These are phyloP conservation scores for Punctoribates punctum DNA, from an alignment of 2,888 invertebrate species.

Conservation along the genomic window DNA sequence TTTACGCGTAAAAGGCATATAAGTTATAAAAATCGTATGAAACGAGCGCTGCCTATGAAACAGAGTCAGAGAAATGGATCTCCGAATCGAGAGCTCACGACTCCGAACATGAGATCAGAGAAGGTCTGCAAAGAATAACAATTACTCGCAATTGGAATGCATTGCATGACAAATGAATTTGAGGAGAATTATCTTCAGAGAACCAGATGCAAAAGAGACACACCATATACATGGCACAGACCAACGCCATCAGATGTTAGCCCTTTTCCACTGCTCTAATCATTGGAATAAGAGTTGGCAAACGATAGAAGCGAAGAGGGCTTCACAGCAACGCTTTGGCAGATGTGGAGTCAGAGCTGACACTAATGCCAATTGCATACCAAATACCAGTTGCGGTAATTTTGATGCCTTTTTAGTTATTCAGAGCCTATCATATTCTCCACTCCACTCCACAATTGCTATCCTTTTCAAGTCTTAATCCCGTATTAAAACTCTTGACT, in stretches of 20 bases:
- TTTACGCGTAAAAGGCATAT: background rate
- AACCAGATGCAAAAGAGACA: background rate
- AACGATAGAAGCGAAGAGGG: conserved; percentile 24
- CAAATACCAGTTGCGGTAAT: conserved; percentile 32
- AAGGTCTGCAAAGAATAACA: conserved; percentile 32
- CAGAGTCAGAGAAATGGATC: background rate
- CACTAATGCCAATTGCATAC: conserved; percentile 44
- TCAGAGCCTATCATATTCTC: conserved; percentile 28
- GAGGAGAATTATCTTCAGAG: conserved; percentile 2
- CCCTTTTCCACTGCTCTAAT: conserved; percentile 18
- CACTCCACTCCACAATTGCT: background rate
- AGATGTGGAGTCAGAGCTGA: conserved; percentile 43
- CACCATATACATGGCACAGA: conserved; percentile 13
- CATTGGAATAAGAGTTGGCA: background rate
- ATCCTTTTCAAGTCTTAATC: background rate
- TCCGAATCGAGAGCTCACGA: background rate
- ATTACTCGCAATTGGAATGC: conserved; percentile 24
- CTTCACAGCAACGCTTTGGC: conserved; percentile 27
- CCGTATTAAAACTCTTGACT: conserved; percentile 4
- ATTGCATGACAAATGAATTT: conserved; percentile 35
- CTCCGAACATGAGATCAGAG: background rate
- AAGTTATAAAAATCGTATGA: background rate
- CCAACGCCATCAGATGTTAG: conserved; percentile 1
- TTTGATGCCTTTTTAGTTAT: background rate
- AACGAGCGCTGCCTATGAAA: background rate